Percentiles rank a stretch among this genome's conserved stretches.
Evolutionary conservation across 30 jellyfish, hydroid and myxozoan species (phyloP).

Genomic region (Cassiopea xamachana): DNA sequence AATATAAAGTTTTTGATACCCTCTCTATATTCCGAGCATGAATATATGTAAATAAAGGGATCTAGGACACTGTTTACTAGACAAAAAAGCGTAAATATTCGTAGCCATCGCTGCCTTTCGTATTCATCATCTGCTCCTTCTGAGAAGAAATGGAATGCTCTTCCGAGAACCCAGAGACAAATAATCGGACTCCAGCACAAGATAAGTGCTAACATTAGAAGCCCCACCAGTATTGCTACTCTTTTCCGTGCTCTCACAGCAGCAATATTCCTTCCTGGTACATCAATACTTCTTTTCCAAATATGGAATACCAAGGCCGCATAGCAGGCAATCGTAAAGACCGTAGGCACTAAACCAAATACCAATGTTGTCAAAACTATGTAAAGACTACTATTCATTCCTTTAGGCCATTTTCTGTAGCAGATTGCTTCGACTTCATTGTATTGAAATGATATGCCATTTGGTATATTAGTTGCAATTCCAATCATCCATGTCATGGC

Average conservation of each 20-base stretch:
- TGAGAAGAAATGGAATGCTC: not conserved
- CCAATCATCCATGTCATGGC: not conserved
- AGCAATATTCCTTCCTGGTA: not conserved
- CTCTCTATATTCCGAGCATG: not conserved
- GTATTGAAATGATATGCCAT: not conserved
- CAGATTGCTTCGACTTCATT: not conserved
- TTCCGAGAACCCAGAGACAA: not conserved
- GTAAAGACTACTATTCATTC: not conserved
- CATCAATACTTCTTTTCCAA: slow-evolving; percentile 2
- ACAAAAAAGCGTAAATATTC: not conserved
- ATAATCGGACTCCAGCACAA: not conserved
- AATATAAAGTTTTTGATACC: not conserved
- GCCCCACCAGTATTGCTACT: not conserved
- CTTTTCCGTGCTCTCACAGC: slow-evolving; percentile 2
- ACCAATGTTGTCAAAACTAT: not conserved
- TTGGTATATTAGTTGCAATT: not conserved
- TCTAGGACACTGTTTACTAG: not conserved
- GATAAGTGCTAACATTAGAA: not conserved
- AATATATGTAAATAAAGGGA: not conserved
- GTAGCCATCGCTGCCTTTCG: slow-evolving; percentile 2
- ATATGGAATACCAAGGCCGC: not conserved
- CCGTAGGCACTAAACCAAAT: not conserved
- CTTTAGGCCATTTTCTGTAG: not conserved
- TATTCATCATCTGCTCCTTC: not conserved
- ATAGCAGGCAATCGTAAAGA: not conserved